Evolutionary conservation across 2,888 invertebrate genomes (phyloP), one percentile per base, ranked within the genome.

Genomic region (Tiphia femorata): DNA sequence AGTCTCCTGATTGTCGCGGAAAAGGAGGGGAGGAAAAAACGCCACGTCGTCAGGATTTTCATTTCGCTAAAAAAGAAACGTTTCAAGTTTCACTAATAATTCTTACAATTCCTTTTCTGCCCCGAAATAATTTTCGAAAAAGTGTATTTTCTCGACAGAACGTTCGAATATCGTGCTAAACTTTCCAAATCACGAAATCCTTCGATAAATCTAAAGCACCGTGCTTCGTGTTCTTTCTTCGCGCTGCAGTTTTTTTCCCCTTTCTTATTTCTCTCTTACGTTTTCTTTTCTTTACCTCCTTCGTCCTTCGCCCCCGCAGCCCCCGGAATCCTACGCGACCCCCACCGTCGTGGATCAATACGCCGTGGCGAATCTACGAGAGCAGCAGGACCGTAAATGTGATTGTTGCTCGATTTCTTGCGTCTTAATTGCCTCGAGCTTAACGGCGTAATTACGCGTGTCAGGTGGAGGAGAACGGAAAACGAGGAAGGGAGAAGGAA

Each of bases 401-500:
- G 77, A 79, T 79, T 75, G 79, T 78, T 77, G 78, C 76, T 80
- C 77, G 77, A 78, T 79, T 80, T 80, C 80, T 79, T 79, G 73
- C 73, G 75, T 76, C 77, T 79, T 81, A 81, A 82, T 81, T 79
- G 78, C 75, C 72, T 59, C 50, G 70, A 70, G 73, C 75, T 79
- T 79, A 81, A 81, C 79, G 79, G 78, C 77, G 78, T 80, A 80
- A 81, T 81, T 80, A 80, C 76, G 68, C 70, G 70, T 21, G n/a
- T n/a, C n/a, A n/a, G n/a, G n/a, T n/a, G n/a, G n/a, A n/a, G n/a
- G n/a, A n/a, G n/a, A n/a, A n/a, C n/a, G n/a, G n/a, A n/a, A n/a
- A n/a, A n/a, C n/a, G n/a, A n/a, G n/a, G n/a, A n/a, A n/a, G n/a
- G n/a, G n/a, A n/a, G n/a, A n/a, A n/a, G n/a, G n/a, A n/a, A n/a